These are phyloP conservation scores for Ophioninae sp. DNA, from an alignment of 2,888 invertebrate genomes.

Conservation along the genomic window DNA sequence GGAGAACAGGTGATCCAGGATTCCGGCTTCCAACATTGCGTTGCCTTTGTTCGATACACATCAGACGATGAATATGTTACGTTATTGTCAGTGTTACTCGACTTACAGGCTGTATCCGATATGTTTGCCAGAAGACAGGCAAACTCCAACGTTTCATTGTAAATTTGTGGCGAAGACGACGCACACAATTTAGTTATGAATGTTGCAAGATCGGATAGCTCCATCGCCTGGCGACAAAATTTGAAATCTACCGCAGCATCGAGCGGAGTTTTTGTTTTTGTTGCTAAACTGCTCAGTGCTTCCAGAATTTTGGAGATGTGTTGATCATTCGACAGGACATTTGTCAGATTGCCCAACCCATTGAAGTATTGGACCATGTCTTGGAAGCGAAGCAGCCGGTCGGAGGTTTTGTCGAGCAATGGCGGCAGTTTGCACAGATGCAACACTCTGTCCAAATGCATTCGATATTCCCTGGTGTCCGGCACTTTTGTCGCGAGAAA, in stretches of 20 bases:
- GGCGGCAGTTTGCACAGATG: conserved; percentile 74
- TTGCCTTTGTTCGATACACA: conserved; percentile 71
- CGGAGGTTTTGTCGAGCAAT: conserved; percentile 73
- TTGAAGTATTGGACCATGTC: conserved; percentile 77
- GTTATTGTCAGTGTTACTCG: neutral
- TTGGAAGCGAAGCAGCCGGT: conserved; percentile 67
- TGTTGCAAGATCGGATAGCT: conserved; percentile 77
- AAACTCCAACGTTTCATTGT: conserved; percentile 74
- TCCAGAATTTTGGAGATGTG: conserved; percentile 64
- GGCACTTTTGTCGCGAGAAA: conserved; percentile 70
- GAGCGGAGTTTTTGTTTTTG: neutral
- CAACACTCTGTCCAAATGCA: conserved; percentile 73
- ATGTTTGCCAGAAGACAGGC: conserved; percentile 70
- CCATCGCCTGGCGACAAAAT: conserved; percentile 69
- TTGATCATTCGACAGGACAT: conserved; percentile 68
- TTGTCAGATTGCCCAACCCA: conserved; percentile 75
- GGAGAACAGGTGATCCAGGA: conserved; percentile 75
- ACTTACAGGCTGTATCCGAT: conserved; percentile 76
- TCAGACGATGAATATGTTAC: neutral
- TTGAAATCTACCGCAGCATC: conserved; percentile 65
- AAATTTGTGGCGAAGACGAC: conserved; percentile 72
- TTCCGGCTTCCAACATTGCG: conserved; percentile 75
- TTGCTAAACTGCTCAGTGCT: conserved; percentile 48
- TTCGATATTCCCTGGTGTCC: conserved; percentile 67
- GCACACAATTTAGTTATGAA: conserved; percentile 74